phyloP scores from a whole-genome alignment of 2,888 invertebrate species.

The Julus scanicus region DNA sequence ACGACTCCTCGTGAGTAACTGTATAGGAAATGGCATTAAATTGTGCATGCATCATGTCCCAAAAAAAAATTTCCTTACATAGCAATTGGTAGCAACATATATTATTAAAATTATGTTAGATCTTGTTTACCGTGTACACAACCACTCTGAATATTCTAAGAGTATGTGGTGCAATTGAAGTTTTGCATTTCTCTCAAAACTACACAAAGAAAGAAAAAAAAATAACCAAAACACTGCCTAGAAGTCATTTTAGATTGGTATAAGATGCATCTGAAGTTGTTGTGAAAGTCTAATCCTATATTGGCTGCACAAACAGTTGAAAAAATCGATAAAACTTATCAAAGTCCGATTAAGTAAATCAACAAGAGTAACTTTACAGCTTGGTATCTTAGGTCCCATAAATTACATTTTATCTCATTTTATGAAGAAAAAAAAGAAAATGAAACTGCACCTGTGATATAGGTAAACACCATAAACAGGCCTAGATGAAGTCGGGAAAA shows the following conservation, averaged over 20 bases:
- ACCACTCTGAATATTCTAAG: too few species aligned
- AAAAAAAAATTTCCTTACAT: too few species aligned
- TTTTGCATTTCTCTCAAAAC: too few species aligned
- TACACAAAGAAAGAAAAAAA: neutral
- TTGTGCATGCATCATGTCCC: too few species aligned
- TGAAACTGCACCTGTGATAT: constrained; percentile 39
- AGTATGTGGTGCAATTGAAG: too few species aligned
- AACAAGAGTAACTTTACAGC: constrained; percentile 7
- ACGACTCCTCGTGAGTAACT: too few species aligned
- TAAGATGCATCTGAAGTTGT: neutral
- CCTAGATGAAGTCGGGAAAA: neutral
- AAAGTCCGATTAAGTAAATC: constrained; percentile 39
- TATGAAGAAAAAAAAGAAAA: neutral
- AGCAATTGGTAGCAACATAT: too few species aligned
- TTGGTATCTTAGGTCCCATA: neutral
- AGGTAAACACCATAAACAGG: constrained; percentile 25
- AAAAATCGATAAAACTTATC: constrained; percentile 36
- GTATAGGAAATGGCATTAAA: too few species aligned
- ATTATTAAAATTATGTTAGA: too few species aligned
- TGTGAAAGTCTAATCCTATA: neutral
- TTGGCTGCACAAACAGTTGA: neutral
- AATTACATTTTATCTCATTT: constrained; percentile 1
- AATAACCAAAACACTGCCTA: neutral
- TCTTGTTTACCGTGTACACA: too few species aligned
- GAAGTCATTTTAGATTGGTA: neutral